These are phyloP conservation scores for Venusia cambrica DNA, from an alignment of 2,888 invertebrate genomes.

Conservation along the genomic window DNA sequence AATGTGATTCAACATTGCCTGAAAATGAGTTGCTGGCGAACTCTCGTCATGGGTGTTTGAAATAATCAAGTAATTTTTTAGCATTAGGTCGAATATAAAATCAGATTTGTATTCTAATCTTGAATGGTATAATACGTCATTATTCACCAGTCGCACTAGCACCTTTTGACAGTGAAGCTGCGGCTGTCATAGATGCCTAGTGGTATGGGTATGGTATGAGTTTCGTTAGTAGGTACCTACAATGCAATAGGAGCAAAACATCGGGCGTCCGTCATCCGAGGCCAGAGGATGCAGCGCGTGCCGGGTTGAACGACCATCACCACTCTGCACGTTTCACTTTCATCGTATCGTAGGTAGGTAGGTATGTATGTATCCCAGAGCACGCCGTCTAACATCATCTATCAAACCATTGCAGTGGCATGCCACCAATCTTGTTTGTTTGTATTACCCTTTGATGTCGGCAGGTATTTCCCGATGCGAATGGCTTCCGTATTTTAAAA, in stretches of 20 bases:
- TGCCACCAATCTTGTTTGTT: slow-evolving; percentile 25
- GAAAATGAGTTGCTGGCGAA: no score
- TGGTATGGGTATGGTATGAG: slow-evolving; percentile 2
- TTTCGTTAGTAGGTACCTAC: slow-evolving; percentile 13
- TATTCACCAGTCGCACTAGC: no score
- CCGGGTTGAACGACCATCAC: slow-evolving; percentile 80
- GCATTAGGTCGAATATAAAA: no score
- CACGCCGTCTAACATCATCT: slow-evolving; percentile 42
- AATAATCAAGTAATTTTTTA: no score
- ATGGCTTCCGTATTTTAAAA: slow-evolving; percentile 11
- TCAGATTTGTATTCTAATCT: no score
- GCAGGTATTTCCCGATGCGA: neutral
- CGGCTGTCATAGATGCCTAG: slow-evolving; percentile 4
- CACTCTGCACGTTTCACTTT: slow-evolving; percentile 71
- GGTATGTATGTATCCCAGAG: no score
- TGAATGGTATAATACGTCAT: no score
- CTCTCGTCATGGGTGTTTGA: no score
- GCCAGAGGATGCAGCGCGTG: slow-evolving; percentile 66
- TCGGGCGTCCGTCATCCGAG: slow-evolving; percentile 29
- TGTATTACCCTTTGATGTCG: slow-evolving; percentile 21
- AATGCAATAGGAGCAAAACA: slow-evolving; percentile 50
- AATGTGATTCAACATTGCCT: no score
- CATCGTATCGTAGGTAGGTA: slow-evolving; percentile 55
- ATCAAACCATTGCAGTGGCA: slow-evolving; percentile 45
- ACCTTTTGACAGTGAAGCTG: no score